Evolutionary conservation across 2,797 vertebrate species (phyloP).

Genomic region (Sphaeramia orbicularis): DNA sequence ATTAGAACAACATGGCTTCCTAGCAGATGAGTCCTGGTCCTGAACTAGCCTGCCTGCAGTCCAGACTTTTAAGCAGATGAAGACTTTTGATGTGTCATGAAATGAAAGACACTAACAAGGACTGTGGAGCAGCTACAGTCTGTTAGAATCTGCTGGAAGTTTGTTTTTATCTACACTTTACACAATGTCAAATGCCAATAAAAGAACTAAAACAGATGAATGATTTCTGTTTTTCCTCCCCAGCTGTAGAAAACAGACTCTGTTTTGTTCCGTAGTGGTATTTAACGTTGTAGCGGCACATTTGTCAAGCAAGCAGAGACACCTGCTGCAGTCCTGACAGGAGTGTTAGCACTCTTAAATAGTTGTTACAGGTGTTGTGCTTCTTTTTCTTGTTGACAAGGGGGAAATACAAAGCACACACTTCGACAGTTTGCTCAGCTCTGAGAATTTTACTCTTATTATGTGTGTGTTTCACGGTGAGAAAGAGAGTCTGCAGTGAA

Average conservation of each 20-base stretch:
- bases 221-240: not conserved
- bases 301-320: slow-evolving; percentile 37
- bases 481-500: slow-evolving; percentile 8
- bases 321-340: slow-evolving; percentile 23
- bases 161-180: too few relatives aligned
- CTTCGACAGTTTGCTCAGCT: slow-evolving; percentile 9
- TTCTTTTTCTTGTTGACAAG: slow-evolving; percentile 46
- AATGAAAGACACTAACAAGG: too few relatives aligned
- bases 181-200: too few relatives aligned
- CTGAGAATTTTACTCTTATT: slow-evolving; percentile 26
- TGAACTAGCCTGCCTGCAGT: too few relatives aligned
- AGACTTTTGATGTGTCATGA: too few relatives aligned
- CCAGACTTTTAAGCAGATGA: too few relatives aligned
- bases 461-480: slow-evolving; percentile 3
- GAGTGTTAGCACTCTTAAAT: slow-evolving; percentile 26
- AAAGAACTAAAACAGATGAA: too few relatives aligned
- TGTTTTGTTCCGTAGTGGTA: slow-evolving; percentile 7
- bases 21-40: too few relatives aligned
- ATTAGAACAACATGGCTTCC: too few relatives aligned
- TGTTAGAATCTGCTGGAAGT: too few relatives aligned
- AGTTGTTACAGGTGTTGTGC: slow-evolving; percentile 27
- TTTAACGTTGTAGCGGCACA: slow-evolving; percentile 17
- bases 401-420: slow-evolving; percentile 30
- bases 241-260: not conserved
- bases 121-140: too few relatives aligned